phyloP scores from a whole-genome alignment of 2,797 vertebrate genomes.

The Echeneis naucrates region DNA sequence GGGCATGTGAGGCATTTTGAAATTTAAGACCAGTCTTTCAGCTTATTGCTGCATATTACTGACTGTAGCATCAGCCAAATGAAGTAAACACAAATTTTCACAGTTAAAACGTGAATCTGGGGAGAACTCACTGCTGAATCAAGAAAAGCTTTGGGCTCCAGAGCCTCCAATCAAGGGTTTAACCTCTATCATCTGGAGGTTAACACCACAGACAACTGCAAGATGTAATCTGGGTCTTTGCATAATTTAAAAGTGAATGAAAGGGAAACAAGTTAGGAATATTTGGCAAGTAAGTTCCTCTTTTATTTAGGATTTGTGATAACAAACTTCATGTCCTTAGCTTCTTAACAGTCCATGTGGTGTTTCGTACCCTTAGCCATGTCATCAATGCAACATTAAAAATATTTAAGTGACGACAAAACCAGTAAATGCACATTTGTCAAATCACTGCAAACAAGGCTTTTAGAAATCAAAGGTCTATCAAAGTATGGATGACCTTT shows the following conservation, averaged over 20 bases:
- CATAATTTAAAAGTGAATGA: constrained; percentile 55
- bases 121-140: neutral
- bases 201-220: constrained; percentile 42
- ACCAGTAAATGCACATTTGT: constrained; percentile 38
- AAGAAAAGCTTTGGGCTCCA: constrained; percentile 8
- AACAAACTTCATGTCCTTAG: neutral
- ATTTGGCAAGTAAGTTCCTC: constrained; percentile 5
- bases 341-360: neutral
- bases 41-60: constrained; percentile 17
- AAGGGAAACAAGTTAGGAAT: constrained; percentile 26
- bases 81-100: neutral
- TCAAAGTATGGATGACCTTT: constrained; percentile 53
- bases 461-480: constrained; percentile 45
- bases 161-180: constrained; percentile 36
- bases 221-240: constrained; percentile 57
- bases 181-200: constrained; percentile 60
- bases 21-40: constrained; percentile 3
- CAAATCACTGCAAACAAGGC: constrained; percentile 58
- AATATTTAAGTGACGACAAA: constrained; percentile 46
- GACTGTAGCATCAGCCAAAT: neutral
- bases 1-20: neutral
- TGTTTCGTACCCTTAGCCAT: neutral
- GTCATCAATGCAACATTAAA: constrained; percentile 27
- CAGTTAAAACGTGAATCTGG: neutral
- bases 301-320: constrained; percentile 14